Evolutionary conservation across 2,797 vertebrate species (phyloP), one percentile per base, ranked within the genome.

Genomic region (Sus cebifrons): DNA sequence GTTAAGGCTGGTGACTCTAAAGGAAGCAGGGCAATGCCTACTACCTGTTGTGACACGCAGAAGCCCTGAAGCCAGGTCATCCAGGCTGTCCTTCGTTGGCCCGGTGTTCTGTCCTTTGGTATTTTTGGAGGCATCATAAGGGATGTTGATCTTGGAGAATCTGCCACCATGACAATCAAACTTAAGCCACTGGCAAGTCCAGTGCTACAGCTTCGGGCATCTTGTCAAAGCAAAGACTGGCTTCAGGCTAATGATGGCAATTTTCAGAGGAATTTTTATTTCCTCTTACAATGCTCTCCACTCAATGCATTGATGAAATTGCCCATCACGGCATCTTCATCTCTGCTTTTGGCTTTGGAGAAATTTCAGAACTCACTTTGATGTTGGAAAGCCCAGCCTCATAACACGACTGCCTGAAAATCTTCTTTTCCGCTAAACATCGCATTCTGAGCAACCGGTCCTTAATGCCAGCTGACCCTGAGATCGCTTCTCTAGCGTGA

Each of bases 211-310:
- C 99, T 98, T 99, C 99, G 1, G 99, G 99, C 56, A 99, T 99
- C 98, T 99, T 99, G 97, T 99, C 99, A 91, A 99, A 99, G 89
- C 99, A 97, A 71, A 99, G 99, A 97, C 99, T 99, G 0, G 99
- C 99, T 98, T 99, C 99, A 0, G 99, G 98, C 98, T 99, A 99
- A 93, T 99, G 99, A 88, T 98, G 99, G 96, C 99, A 99, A 23
- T 99, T 99, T 98, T 99, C 99, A 91, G 99, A 99, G 98, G 99
- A 99, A 97, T 99, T 99, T 93, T 99, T 99, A 97, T 99, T 99
- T 97, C 99, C 99, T 64, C 99, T 99, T 49, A 99, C 99, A 81
- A 99, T 99, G 97, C 99, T 99, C 98, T 99, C 99, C 98, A 99
- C 99, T 0, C 99, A 99, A 0, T 99, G 99, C 98, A 99, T 99